Evolutionary conservation across 2,113 vertebrate species (phyloP).

Genomic region (Lepisosteus oculatus): DNA sequence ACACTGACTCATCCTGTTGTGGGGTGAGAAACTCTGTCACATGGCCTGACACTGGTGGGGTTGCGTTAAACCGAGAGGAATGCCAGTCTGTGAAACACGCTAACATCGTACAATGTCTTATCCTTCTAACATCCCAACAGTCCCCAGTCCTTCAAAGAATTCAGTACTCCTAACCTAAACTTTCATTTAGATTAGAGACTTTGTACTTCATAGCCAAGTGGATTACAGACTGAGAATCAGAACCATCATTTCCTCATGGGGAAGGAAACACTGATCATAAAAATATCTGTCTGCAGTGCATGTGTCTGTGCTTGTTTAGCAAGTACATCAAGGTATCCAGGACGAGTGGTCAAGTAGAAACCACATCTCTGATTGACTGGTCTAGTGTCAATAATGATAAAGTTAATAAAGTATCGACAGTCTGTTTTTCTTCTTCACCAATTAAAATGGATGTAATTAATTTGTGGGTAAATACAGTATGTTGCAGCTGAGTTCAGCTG

Average conservation of each 20-base stretch:
- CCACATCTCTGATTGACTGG: too few relatives aligned
- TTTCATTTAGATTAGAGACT: background rate
- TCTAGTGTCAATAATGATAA: too few relatives aligned
- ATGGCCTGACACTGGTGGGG: conserved; percentile 34
- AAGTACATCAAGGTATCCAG: too few relatives aligned
- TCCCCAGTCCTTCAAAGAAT: conserved; percentile 18
- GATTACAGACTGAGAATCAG: background rate
- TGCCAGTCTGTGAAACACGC: conserved; percentile 56
- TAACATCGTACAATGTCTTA: conserved; percentile 42
- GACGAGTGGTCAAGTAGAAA: too few relatives aligned
- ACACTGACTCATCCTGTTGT: conserved; percentile 65
- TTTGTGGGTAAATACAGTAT: too few relatives aligned
- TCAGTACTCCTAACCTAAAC: conserved; percentile 1
- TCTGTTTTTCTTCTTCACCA: too few relatives aligned
- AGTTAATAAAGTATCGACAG: too few relatives aligned
- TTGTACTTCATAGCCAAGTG: background rate
- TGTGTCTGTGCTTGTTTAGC: too few relatives aligned
- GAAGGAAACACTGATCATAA: background rate
- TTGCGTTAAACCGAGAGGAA: conserved; percentile 26
- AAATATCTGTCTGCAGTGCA: too few relatives aligned
- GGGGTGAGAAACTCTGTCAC: conserved; percentile 77
- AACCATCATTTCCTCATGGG: background rate
- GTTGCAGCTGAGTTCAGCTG: too few relatives aligned
- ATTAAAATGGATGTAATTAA: too few relatives aligned
- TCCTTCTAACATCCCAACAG: conserved; percentile 50